Conservation (phyloP, 2,797 vertebrate species). For the Fistularia commersonii region DNA sequence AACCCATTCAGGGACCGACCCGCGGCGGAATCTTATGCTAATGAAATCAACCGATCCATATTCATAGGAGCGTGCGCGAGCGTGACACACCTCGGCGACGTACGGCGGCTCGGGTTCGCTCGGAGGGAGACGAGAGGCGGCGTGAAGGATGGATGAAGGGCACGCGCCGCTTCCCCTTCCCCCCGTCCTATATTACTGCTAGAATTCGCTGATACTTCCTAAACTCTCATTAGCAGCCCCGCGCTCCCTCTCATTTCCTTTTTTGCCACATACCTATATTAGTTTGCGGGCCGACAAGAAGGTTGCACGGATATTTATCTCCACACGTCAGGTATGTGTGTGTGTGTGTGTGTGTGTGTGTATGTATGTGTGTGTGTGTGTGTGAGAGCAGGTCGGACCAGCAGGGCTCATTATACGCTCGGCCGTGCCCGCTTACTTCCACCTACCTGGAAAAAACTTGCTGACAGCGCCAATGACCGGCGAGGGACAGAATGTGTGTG, state of each 20-base stretch:
- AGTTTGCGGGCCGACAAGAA: no score
- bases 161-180: not conserved
- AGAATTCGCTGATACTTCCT: constrained; percentile 18
- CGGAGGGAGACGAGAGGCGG: not conserved
- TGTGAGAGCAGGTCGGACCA: constrained; percentile 34
- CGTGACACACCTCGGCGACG: constrained; percentile 33
- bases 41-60: constrained; percentile 48
- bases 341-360: no score
- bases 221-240: constrained; percentile 12
- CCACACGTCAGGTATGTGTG: no score
- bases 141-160: constrained; percentile 3
- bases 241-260: constrained; percentile 31
- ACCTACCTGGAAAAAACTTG: constrained; percentile 52
- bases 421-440: constrained; percentile 45
- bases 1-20: constrained; percentile 47
- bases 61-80: constrained; percentile 23
- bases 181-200: not conserved
- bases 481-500: constrained; percentile 41
- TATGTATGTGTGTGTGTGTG: constrained; percentile 1
- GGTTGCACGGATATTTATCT: no score
- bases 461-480: constrained; percentile 48
- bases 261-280: constrained; percentile 4
- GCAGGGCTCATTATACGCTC: constrained; percentile 49
- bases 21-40: constrained; percentile 33
- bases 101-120: constrained; percentile 13